phyloP scores from a whole-genome alignment of 2,113 vertebrate genomes.

The Equus przewalskii region DNA sequence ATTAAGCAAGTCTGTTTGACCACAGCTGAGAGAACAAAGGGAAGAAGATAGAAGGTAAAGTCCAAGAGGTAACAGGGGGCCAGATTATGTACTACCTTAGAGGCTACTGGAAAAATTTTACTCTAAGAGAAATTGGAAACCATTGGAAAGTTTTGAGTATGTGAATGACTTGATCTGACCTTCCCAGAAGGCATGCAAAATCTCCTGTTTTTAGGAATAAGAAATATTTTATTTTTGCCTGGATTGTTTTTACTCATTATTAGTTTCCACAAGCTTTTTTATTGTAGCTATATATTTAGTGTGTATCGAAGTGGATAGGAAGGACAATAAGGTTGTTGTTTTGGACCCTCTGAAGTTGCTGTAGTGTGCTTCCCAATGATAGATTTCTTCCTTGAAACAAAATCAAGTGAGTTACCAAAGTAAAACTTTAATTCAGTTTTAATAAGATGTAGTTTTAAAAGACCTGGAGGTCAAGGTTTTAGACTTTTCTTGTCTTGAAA shows the following conservation, averaged over 20 bases:
- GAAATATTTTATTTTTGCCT: neutral
- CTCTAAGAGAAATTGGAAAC: neutral
- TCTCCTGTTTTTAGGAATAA: constrained; percentile 10
- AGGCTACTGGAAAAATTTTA: neutral
- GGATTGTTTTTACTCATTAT: neutral
- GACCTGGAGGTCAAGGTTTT: neutral
- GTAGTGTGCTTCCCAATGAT: neutral
- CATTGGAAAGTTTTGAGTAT: neutral
- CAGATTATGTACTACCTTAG: no score
- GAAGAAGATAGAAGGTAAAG: neutral
- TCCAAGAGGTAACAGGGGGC: neutral
- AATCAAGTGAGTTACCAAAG: neutral
- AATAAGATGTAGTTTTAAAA: neutral
- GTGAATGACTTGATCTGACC: neutral
- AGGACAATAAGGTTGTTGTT: neutral
- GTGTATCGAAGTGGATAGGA: neutral
- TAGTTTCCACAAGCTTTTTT: neutral
- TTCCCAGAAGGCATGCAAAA: neutral
- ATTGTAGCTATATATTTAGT: neutral
- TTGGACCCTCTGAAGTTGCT: neutral
- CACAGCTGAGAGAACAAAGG: neutral
- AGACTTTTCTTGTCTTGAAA: constrained; percentile 4
- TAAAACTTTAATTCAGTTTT: constrained; percentile 30
- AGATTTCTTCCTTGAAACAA: constrained; percentile 20
- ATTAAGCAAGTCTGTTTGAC: neutral